Percentiles rank a stretch among this genome's conserved stretches.
phyloP scores from a whole-genome alignment of 1,140 invertebrate genomes.

The Drosophila hydei region DNA sequence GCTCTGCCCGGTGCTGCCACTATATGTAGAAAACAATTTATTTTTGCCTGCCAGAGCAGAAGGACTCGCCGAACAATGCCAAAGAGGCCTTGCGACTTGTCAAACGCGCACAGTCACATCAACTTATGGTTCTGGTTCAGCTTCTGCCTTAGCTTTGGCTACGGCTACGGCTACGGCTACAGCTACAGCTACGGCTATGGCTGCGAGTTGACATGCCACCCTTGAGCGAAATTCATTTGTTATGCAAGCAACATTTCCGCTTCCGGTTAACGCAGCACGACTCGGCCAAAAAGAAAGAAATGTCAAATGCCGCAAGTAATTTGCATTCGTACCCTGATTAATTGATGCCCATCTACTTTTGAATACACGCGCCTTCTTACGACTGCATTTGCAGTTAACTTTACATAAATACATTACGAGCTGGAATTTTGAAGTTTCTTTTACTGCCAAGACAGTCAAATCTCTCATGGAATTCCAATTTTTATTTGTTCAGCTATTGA shows the following conservation, averaged over 20 bases:
- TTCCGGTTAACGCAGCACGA: conserved; percentile 74
- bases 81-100: conserved; percentile 68
- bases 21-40: conserved; percentile 75
- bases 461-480: no score
- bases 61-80: conserved; percentile 58
- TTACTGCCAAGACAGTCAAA: no score
- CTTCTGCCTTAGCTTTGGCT: no score
- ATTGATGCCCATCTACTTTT: conserved; percentile 44
- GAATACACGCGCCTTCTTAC: conserved; percentile 4
- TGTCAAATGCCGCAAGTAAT: conserved; percentile 69
- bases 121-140: not conserved
- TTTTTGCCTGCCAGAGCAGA: conserved; percentile 47
- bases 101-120: conserved; percentile 34
- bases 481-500: no score
- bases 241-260: conserved; percentile 78
- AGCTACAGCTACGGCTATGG: not conserved
- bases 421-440: not conserved
- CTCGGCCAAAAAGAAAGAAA: conserved; percentile 37
- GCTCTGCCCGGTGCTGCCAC: conserved; percentile 5
- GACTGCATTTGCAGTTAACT: conserved; percentile 8
- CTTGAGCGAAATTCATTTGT: conserved; percentile 73
- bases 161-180: conserved; percentile 4
- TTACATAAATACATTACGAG: not conserved
- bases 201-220: conserved; percentile 43
- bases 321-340: conserved; percentile 70